These are phyloP conservation scores for Lithosia quadra DNA, from an alignment of 2,888 invertebrate genomes.

Conservation along the genomic window DNA sequence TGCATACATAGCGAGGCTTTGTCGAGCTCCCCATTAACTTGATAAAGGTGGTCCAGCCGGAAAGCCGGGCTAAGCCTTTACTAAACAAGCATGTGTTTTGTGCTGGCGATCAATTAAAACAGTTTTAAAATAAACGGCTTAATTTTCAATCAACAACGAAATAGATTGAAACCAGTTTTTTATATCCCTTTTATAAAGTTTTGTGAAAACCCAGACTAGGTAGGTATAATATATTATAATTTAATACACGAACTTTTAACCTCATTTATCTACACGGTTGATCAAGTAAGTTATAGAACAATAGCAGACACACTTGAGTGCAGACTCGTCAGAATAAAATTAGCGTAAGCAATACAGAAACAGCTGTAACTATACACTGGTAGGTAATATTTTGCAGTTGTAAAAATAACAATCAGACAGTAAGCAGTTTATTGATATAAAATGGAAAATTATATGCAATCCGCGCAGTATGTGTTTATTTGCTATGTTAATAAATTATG, in stretches of 20 bases:
- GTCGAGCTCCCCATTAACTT: conserved; percentile 20
- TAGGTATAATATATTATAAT: no score
- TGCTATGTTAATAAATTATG: conserved; percentile 10
- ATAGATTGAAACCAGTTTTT: conserved; percentile 38
- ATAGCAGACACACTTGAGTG: conserved; percentile 25
- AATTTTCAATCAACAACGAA: conserved; percentile 22
- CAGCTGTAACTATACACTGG: conserved; percentile 44
- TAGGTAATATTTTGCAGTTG: conserved; percentile 35
- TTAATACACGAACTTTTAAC: conserved; percentile 20
- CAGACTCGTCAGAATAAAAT: conserved; percentile 31
- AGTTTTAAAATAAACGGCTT: conserved; percentile 37
- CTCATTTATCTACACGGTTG: conserved; percentile 31
- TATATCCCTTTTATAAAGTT: conserved; percentile 21
- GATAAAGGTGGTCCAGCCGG: conserved; percentile 15
- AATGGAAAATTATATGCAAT: conserved; percentile 30
- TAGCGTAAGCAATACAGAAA: conserved; percentile 30
- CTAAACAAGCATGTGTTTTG: conserved; percentile 20
- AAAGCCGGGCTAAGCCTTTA: conserved; percentile 14
- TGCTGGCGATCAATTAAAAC: conserved; percentile 29
- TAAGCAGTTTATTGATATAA: conserved; percentile 28
- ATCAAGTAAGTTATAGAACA: conserved; percentile 26
- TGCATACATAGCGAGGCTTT: conserved; percentile 15
- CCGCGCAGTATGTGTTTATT: conserved; percentile 15
- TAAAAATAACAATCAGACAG: conserved; percentile 26
- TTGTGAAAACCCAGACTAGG: conserved; percentile 1